Evolutionary conservation across 2,888 invertebrate genomes (phyloP).

Genomic region (Agrochola litura): DNA sequence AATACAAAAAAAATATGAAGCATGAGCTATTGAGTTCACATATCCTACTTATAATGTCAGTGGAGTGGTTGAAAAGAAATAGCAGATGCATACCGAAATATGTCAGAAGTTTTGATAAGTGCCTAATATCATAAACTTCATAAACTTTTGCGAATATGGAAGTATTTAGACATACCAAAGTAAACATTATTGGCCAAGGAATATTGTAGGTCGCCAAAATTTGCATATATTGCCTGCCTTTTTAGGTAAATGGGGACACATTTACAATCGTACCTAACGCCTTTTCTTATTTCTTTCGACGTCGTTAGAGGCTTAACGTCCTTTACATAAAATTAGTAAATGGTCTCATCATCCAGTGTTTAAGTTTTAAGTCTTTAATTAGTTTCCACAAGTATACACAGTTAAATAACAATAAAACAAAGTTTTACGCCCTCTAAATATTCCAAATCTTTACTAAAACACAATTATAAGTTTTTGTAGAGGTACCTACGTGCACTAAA

Average conservation of each 20-base stretch:
- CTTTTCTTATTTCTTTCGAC: not conserved
- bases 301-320: not conserved
- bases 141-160: not conserved
- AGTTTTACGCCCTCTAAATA: not conserved
- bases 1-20: not conserved
- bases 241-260: not conserved
- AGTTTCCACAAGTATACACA: not conserved
- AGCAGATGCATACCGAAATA: not conserved
- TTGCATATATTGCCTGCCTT: not conserved
- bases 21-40: not conserved
- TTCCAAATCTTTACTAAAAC: conserved; percentile 2
- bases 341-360: not conserved
- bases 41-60: not conserved
- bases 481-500: not conserved
- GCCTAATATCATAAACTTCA: not conserved
- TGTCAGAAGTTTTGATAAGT: not conserved
- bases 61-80: not conserved
- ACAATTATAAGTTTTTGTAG: conserved; percentile 7
- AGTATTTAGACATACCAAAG: not conserved
- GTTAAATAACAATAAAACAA: not conserved
- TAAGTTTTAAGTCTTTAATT: conserved; percentile 13
- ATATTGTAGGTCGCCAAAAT: not conserved
- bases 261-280: not conserved
- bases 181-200: not conserved
- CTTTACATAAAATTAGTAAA: not conserved